Percentiles rank a stretch among this genome's conserved stretches.
Evolutionary conservation across 2,888 invertebrate species (phyloP).

Genomic region (Caenorhabditis sp.): DNA sequence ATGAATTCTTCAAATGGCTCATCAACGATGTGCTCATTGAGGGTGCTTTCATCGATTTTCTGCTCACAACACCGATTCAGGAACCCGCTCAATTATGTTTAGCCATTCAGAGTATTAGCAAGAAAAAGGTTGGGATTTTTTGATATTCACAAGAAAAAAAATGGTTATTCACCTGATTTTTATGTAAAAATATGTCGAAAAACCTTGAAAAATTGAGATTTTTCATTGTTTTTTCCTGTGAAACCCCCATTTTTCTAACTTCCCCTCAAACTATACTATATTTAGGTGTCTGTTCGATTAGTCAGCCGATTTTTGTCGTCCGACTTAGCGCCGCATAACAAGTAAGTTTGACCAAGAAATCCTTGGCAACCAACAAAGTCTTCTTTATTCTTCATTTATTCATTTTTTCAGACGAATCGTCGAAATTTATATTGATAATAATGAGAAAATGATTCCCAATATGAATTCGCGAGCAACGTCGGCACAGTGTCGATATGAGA

Average conservation of each 20-base stretch:
- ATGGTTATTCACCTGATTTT: too few species aligned
- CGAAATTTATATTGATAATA: slow-evolving; percentile 36
- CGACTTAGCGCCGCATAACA: slow-evolving; percentile 53
- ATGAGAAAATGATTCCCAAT: slow-evolving; percentile 28
- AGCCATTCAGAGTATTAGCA: slow-evolving; percentile 38
- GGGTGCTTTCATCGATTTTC: slow-evolving; percentile 54
- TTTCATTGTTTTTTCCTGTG: too few species aligned
- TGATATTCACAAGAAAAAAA: too few species aligned
- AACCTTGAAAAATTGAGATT: too few species aligned
- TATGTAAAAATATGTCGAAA: too few species aligned
- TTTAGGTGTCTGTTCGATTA: slow-evolving; percentile 58
- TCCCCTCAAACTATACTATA: slow-evolving; percentile 4
- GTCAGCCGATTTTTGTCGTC: slow-evolving; percentile 49
- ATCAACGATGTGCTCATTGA: slow-evolving; percentile 41
- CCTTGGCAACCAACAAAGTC: neutral
- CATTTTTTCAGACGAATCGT: neutral
- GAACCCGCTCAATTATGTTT: slow-evolving; percentile 31
- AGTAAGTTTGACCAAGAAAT: slow-evolving; percentile 20
- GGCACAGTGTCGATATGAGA: slow-evolving; percentile 74
- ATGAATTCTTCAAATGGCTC: slow-evolving; percentile 39
- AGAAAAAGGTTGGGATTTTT: slow-evolving; percentile 29
- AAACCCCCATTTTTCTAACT: too few species aligned
- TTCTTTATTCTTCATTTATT: neutral
- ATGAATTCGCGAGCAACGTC: slow-evolving; percentile 39
- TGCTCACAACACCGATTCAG: slow-evolving; percentile 37